These are phyloP conservation scores for Odontomyia ornata DNA, from an alignment of 2,888 invertebrate species.

Conservation along the genomic window DNA sequence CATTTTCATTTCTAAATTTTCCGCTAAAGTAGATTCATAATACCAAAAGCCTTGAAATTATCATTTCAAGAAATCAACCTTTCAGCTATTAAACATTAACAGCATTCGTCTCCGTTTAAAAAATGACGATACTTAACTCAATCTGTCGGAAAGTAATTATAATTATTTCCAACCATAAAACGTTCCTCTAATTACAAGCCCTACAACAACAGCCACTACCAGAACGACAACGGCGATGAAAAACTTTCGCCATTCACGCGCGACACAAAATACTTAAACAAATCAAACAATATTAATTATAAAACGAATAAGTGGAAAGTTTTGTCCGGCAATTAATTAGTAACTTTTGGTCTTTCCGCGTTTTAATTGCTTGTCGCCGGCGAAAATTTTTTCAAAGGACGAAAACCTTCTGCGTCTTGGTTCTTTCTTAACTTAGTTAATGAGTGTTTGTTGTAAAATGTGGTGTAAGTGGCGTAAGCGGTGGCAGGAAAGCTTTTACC, in stretches of 20 bases:
- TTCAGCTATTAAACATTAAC: too few species aligned
- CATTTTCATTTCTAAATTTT: too few species aligned
- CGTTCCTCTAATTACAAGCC: neutral
- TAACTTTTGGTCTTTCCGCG: neutral
- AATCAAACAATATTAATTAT: constrained; percentile 8
- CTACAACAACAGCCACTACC: neutral
- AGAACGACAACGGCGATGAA: too few species aligned
- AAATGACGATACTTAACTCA: too few species aligned
- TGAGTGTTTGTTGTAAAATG: neutral
- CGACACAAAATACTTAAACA: neutral
- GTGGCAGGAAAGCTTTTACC: neutral
- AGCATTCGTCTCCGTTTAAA: too few species aligned
- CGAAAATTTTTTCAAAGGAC: too few species aligned
- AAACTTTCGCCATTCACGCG: neutral
- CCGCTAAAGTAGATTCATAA: too few species aligned
- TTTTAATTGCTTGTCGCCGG: neutral
- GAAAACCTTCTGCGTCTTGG: too few species aligned
- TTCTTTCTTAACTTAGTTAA: too few species aligned
- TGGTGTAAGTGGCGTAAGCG: neutral
- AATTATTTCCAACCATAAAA: neutral
- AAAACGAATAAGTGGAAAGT: neutral
- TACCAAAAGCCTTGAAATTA: too few species aligned
- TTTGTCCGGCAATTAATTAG: constrained; percentile 2
- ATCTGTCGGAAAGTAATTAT: neutral
- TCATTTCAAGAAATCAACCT: too few species aligned